A percentile compares a stretch with the other conserved stretches of the same genome.
Conservation (phyloP, 2,113 vertebrate genomes). For the Copsychus sechellarum region DNA sequence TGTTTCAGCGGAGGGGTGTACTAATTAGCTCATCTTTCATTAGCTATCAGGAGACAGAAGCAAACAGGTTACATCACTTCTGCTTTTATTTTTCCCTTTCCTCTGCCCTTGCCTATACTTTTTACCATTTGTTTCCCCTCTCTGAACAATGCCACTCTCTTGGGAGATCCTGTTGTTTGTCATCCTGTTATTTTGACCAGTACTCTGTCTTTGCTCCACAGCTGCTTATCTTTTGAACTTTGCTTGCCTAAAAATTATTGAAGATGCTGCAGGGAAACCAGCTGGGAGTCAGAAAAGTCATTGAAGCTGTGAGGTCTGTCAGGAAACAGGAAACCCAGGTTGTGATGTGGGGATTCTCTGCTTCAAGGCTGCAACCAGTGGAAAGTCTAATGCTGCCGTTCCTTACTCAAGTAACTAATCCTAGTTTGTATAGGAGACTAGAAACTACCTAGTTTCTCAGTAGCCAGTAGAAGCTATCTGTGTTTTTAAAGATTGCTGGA, state of each 20-base stretch:
- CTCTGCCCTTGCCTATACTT: not conserved
- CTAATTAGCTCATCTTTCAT: slow-evolving; percentile 41
- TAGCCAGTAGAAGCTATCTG: not conserved
- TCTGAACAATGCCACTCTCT: slow-evolving; percentile 34
- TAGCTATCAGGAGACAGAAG: not conserved
- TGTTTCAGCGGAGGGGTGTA: not conserved
- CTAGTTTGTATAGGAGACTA: not conserved
- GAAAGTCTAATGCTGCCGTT: not conserved
- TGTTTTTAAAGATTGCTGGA: not conserved
- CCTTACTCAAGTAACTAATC: not conserved
- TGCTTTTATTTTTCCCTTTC: slow-evolving; percentile 26
- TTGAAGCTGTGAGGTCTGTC: not conserved
- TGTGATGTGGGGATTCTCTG: not conserved
- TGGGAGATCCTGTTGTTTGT: slow-evolving; percentile 42
- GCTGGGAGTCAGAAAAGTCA: slow-evolving; percentile 9
- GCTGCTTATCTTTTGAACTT: slow-evolving; percentile 68
- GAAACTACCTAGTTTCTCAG: not conserved
- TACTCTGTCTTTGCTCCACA: slow-evolving; percentile 25
- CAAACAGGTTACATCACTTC: slow-evolving; percentile 56
- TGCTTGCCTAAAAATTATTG: slow-evolving; percentile 5
- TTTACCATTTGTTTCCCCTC: not conserved
- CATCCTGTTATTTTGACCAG: slow-evolving; percentile 35
- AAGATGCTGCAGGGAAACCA: slow-evolving; percentile 38
- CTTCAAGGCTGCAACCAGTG: not conserved
- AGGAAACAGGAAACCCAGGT: slow-evolving; percentile 62